Evolutionary conservation across 2,797 vertebrate species (phyloP), one percentile per base, ranked within the genome.

Genomic region (Enteromius trimaculatus): DNA sequence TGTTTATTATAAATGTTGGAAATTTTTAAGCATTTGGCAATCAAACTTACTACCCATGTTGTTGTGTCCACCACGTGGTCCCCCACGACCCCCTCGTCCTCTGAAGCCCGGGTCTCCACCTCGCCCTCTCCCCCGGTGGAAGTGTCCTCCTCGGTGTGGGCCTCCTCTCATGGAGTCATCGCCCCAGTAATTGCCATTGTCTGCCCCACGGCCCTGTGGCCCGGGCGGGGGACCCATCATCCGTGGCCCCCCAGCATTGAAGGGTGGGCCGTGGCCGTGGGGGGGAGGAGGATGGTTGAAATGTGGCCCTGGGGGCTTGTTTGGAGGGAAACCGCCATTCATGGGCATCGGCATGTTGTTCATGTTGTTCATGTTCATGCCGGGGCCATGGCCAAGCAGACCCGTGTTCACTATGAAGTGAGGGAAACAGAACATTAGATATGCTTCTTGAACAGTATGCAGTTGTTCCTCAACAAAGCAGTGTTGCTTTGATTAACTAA

Each of bases 161-260:
- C 94, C 94, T 14, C 95, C 95, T 72, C 95, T 92, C 94, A 95
- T 95, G 34, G 93, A 92, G 1, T 96, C 96, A 0, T 96, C 96
- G 51, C 95, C 96, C 94, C 96, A 98, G 89, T 96, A 96, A 87
- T 95, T 96, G 13, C 95, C 95, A 0, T 96, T 93, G 47, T 94
- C 94, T 4, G 92, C 94, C 1, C 95, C 94, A 0, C 92, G 84
- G 37, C 93, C 93, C 86, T 94, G 96, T 19, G 94, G 93, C 8
- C 95, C 95, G 0, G 96, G 96, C 0, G 96, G 96, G 0, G 97
- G 96, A 0, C 96, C 96, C 95, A 97, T 96, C 95, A 97, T 96
- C 26, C 96, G 93, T 0, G 97, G 94, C 42, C 95, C 94, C 0
- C 92, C 90, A 2, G 88, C 72, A 29, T 91, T 91, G 65, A 94